These are phyloP conservation scores for Catalaphyllia jardinei DNA, from an alignment of 64 coral and sea anemone genomes.

Conservation along the genomic window DNA sequence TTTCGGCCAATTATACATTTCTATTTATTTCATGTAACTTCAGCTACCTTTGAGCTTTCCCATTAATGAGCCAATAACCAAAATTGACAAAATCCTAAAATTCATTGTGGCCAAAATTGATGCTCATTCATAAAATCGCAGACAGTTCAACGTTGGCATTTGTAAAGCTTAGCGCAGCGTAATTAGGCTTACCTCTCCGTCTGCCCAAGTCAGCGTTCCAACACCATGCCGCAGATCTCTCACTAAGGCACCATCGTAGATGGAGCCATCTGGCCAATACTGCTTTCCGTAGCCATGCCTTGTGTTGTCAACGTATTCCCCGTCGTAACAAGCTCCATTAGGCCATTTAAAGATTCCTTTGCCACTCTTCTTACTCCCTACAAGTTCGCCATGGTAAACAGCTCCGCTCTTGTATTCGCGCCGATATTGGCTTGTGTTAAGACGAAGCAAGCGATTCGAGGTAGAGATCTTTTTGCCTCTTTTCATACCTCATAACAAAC, in stretches of 20 bases:
- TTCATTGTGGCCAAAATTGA: neutral
- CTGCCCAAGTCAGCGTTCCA: conserved; percentile 75
- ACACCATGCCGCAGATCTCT: conserved; percentile 86
- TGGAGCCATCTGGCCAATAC: conserved; percentile 84
- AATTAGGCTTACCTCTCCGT: conserved; percentile 76
- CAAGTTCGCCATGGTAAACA: conserved; percentile 87
- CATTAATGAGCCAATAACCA: neutral
- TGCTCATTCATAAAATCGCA: neutral
- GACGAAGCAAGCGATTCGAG: conserved; percentile 59
- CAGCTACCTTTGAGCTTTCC: neutral
- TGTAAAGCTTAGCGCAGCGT: neutral
- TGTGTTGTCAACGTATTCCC: conserved; percentile 90
- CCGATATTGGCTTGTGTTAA: conserved; percentile 85
- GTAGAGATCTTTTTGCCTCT: conserved; percentile 10
- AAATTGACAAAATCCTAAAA: neutral
- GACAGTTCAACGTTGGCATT: neutral
- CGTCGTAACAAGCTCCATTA: conserved; percentile 94
- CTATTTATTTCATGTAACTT: neutral
- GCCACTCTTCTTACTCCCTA: conserved; percentile 83
- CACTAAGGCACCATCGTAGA: conserved; percentile 78
- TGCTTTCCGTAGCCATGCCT: conserved; percentile 92
- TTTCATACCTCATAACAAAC: conserved; percentile 23
- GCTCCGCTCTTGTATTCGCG: conserved; percentile 89
- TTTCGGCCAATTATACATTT: neutral
- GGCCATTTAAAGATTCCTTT: conserved; percentile 92